A percentile compares a stretch with the other conserved stretches of the same genome.
Evolutionary conservation across 2,797 vertebrate species (phyloP).

Genomic region (Hoplostethus atlanticus): DNA sequence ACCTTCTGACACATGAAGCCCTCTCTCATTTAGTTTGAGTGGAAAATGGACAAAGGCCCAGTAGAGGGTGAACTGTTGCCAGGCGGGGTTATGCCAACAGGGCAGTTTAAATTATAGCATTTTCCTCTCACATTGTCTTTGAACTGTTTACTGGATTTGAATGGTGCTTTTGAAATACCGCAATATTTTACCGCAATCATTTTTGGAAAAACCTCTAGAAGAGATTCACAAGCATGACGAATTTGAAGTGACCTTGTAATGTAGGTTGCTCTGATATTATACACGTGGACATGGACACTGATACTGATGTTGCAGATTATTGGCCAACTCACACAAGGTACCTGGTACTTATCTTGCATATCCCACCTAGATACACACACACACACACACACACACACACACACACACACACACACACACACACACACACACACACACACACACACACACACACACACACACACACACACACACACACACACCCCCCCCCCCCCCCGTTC

Average conservation of each 20-base stretch:
- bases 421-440: no score
- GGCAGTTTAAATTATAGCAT: slow-evolving; percentile 24
- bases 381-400: no score
- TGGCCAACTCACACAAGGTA: no score
- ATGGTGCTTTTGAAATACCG: background rate
- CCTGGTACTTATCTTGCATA: no score
- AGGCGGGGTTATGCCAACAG: slow-evolving; percentile 26
- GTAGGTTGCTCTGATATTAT: no score
- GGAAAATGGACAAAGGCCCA: slow-evolving; percentile 52
- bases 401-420: no score
- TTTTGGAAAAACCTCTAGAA: background rate
- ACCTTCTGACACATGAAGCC: slow-evolving; percentile 9
- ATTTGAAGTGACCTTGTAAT: no score
- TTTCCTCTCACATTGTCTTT: slow-evolving; percentile 37
- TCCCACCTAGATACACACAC: no score
- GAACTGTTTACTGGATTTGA: slow-evolving; percentile 22
- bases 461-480: no score
- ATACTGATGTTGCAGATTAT: background rate
- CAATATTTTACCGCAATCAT: background rate
- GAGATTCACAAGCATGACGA: no score
- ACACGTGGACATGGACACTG: background rate
- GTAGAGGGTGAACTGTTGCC: slow-evolving; percentile 31
- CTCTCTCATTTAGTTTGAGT: slow-evolving; percentile 43
- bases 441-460: no score
- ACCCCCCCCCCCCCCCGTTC: no score